phyloP scores from a whole-genome alignment of 1,140 invertebrate genomes.

The Pteromalus puparum region DNA sequence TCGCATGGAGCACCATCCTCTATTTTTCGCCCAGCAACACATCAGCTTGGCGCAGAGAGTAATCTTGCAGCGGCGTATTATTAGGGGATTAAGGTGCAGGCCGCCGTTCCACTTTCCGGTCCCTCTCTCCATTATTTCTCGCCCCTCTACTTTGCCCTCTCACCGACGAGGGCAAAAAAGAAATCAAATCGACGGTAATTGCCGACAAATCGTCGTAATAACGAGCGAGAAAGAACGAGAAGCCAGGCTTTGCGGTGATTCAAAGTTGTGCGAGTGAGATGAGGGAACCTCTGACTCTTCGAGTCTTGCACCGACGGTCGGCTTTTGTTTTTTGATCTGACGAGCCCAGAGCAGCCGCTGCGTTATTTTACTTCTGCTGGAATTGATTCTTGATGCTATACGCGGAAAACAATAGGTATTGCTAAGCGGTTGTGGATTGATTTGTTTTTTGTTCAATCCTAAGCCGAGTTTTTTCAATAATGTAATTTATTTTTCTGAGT shows the following conservation, averaged over 20 bases:
- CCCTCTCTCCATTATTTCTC: constrained; percentile 22
- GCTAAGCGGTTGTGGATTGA: neutral
- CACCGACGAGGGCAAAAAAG: neutral
- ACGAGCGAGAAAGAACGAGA: neutral
- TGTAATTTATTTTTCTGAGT: no score
- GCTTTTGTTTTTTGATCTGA: constrained; percentile 31
- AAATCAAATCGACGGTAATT: constrained; percentile 29
- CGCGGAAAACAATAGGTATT: neutral
- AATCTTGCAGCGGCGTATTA: neutral
- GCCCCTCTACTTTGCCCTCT: constrained; percentile 11
- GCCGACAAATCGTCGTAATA: constrained; percentile 37
- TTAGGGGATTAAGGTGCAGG: neutral
- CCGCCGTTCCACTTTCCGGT: neutral
- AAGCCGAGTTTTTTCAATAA: no score
- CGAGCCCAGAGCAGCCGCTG: neutral
- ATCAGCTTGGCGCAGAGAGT: neutral
- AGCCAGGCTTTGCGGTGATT: neutral
- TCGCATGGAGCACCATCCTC: neutral
- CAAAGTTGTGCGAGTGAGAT: neutral
- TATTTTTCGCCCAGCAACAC: neutral
- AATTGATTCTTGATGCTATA: neutral
- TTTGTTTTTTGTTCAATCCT: neutral
- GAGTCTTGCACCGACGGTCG: neutral
- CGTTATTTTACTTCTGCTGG: neutral
- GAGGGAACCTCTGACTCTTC: neutral